Conservation (phyloP, 1,140 invertebrate genomes). For the Saccostrea cuccullata region DNA sequence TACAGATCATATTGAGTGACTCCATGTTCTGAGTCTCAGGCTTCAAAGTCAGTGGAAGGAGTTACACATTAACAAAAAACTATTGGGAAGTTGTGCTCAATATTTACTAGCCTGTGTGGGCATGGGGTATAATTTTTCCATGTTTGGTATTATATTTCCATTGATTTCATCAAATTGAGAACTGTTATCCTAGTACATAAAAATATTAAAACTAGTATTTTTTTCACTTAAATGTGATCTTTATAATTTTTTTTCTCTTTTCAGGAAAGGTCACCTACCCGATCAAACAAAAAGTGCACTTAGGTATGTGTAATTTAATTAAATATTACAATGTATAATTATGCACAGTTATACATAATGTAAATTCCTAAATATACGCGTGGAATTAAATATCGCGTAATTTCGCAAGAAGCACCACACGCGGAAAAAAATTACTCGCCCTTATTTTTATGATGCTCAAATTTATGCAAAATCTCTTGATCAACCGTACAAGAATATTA, state of each 20-base stretch:
- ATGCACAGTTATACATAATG: too few relatives aligned
- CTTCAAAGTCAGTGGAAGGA: background rate
- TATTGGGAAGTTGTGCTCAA: background rate
- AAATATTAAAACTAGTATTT: too few relatives aligned
- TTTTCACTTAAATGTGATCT: too few relatives aligned
- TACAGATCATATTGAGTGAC: background rate
- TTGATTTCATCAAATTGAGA: background rate
- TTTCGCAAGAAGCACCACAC: too few relatives aligned
- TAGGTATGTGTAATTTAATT: background rate
- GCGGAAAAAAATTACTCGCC: too few relatives aligned
- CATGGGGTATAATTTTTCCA: background rate
- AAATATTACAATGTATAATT: too few relatives aligned
- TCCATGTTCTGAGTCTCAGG: background rate
- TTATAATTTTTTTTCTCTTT: background rate
- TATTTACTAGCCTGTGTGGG: background rate
- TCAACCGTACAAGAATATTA: too few relatives aligned
- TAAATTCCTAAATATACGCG: too few relatives aligned
- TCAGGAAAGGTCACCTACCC: background rate
- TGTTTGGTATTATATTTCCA: background rate
- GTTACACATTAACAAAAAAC: background rate
- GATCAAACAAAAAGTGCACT: slow-evolving; percentile 26
- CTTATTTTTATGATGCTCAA: too few relatives aligned
- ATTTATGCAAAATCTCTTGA: too few relatives aligned
- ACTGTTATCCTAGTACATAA: too few relatives aligned
- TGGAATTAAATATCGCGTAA: too few relatives aligned